Evolutionary conservation across 1,140 invertebrate genomes (phyloP), one percentile per base, ranked within the genome.

Genomic region (Globodera ellingtonae): DNA sequence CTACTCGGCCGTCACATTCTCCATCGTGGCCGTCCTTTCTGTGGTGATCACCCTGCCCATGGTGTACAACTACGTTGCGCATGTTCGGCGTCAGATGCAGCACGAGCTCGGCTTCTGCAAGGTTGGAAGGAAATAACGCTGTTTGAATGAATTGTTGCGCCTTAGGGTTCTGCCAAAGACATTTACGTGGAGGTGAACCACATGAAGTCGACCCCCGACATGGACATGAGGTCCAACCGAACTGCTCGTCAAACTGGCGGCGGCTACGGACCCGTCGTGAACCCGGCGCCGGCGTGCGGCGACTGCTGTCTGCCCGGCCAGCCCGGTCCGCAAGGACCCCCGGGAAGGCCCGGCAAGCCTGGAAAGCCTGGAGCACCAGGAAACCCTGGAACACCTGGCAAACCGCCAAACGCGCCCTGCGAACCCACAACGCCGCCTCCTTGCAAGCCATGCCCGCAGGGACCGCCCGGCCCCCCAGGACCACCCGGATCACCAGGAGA

Each of bases 11-110:
- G 84, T 85, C 35, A 84, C 84, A n/a, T 85, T 85, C 52, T 72
- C 65, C 56, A 76, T 85, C 10, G 85, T 86, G 65, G 84, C 84
- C 67, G 84, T 85, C 18, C 83, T 85, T 9, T 86, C 84, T 3
- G 84, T 85, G 48, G 80, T 85, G 6, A 75, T 85, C 24, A 84
- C 84, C 18, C 74, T 85, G 47, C 84, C 84, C 48, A 86, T 85
- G 85, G 84, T 86, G 48, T 85, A 85, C 83, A 85, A 85, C 72
- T 85, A 85, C 71, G 84, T 85, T 4, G 85, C 80, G 52, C 83
- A 85, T 56, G 84, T 85, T 13, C 75, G 78, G 7, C 52, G 85
- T n/a, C 85, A 86, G 77, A 85, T 85, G 84, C 85, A 85, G n/a
- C 84, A 85, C 81, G 84, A 85, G 75, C 48, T 85, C 69, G 62